Evolutionary conservation across 2,113 vertebrate genomes (phyloP), one percentile per base, ranked within the genome.

Genomic region (Pluvialis apricaria): DNA sequence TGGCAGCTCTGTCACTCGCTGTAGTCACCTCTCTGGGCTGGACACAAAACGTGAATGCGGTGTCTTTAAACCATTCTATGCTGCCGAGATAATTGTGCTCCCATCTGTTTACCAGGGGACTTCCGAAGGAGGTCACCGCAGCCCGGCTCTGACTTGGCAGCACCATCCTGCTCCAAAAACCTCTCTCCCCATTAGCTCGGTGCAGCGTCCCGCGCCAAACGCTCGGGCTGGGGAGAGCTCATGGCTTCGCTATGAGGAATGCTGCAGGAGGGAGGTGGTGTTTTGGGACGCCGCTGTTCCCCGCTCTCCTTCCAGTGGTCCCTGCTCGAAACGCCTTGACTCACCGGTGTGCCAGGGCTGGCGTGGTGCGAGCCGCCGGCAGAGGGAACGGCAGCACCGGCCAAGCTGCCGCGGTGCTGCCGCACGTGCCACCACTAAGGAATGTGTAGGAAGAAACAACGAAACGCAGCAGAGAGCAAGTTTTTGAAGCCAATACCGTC

Each of bases 371-470:
- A 61, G 80, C 29, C 4, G 29, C 34, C 12, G 6, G 79, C 9
- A 5, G 13, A 69, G 45, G 70, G 45, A 20, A 49, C 1, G 14
- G 47, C 36, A 28, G 54, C 18, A 12, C 60, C 6, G 15, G 47
- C 68, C 42, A 25, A 40, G 62, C 45, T 61, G 38, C 38, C 51
- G 42, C 5, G 22, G 38, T 57, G 38, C 38, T 60, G 42, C 49
- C 22, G 11, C 28, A 13, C 4, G 6, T 58, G 51, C 36, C 28
- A 3, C 15, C 6, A 0, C 9, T 0, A 47, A 5, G 17, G 47
- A 52, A 52, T 24, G 3, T 1, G 17, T 1, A 5, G 70, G 42
- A 14, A 36, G 45, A 58, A 45, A 36, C 8, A 17, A 13, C 2
- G 11, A 64, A 60, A 42, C 10, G 32, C 71, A 42, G 21, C 40